Base-by-base conservation (phyloP, 2,113 vertebrate genomes). In the Eubucco bourcierii region DNA sequence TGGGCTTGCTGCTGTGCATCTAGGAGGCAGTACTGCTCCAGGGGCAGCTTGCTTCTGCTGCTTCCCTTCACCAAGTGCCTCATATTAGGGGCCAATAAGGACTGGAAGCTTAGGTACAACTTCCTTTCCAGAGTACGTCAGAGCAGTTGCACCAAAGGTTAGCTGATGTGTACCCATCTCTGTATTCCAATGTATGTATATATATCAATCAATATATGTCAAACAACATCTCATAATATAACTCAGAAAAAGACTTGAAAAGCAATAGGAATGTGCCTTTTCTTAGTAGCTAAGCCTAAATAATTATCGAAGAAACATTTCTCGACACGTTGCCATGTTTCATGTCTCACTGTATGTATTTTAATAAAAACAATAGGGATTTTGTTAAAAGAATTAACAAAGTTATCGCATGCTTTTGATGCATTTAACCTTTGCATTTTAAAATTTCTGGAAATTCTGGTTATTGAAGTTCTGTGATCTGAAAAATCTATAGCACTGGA, bases 41-140 rank as follows among this genome's bases (percentile, higher is more conserved):
- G 0, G 0, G 15, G 34, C 24, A 75, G 31, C 27, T 78, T 8
- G 1, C 11, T 12, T 73, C 34, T 60, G 44, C 66, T 6, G 1
- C 61, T 60, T 20, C 1, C 1, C 55, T 58, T 47, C 34, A 10
- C 29, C 9, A 18, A 11, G 17, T 15, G 0, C 71, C 68, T 25
- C 3, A 3, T 61, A 27, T 29, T 8, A 15, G 56, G 15, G 21
- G 20, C 29, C 61, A 10, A 4, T 0, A 24, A 39, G 58, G 25
- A 59, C 37, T 2, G 1, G 37, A 70, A 80, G 39, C 3, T 37
- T 9, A 2, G 37, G 20, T 85, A 34, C 8, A 46, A 58, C 44
- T 61, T 68, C 44, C 20, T 37, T 65, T 58, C 39, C 44, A 6
- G 29, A 39, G n/a, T 15, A 16, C 15, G 9, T n/a, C 44, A 29